Conservation (phyloP, 2,113 vertebrate species). For the Chinchilla lanigera region DNA sequence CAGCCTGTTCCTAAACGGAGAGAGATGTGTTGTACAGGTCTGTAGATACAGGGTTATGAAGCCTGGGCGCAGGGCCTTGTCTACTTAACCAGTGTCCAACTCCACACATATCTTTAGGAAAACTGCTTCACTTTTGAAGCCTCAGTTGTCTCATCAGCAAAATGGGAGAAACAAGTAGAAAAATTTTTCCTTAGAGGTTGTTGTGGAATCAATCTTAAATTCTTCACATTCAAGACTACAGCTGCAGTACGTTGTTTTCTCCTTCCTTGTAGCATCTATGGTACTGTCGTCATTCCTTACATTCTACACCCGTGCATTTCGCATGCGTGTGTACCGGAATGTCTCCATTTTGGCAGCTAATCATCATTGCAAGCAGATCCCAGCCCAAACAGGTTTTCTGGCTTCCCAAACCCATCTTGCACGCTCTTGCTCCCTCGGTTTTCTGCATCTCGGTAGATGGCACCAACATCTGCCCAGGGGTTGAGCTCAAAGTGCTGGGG, state of each 20-base stretch:
- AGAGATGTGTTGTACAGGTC: accelerated
- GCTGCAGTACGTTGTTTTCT: neutral
- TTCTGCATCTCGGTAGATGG: neutral
- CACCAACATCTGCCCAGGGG: neutral
- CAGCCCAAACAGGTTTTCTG: neutral
- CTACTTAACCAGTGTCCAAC: neutral
- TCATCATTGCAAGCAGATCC: neutral
- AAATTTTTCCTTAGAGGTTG: neutral
- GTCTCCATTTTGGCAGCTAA: neutral
- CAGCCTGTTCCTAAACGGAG: too few species aligned
- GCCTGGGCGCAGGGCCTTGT: neutral
- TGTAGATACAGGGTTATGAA: neutral
- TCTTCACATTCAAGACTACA: neutral
- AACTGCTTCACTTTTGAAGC: neutral
- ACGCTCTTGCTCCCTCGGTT: neutral
- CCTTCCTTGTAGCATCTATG: accelerated
- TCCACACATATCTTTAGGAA: neutral
- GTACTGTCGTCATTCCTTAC: neutral
- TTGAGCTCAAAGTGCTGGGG: neutral
- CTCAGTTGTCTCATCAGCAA: neutral
- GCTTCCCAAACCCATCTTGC: neutral
- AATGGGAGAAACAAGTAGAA: neutral
- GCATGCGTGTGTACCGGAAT: neutral
- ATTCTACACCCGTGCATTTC: neutral
- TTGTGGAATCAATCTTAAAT: neutral